Evolutionary conservation across 2,888 invertebrate genomes (phyloP).

Genomic region (Acleris literana): DNA sequence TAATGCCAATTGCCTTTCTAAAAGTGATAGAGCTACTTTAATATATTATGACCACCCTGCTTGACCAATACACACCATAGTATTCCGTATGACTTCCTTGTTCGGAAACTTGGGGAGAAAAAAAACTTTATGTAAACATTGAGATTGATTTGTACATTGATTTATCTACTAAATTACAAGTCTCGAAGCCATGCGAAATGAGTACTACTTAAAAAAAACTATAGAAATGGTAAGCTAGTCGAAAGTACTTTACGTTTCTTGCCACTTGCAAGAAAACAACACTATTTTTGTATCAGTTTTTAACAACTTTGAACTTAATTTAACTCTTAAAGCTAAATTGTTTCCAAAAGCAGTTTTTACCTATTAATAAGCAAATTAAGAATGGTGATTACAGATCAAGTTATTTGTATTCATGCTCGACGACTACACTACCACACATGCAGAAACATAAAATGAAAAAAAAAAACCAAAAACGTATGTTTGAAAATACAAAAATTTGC

Average conservation of each 20-base stretch:
- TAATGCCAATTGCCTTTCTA: background rate
- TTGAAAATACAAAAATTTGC: too few species aligned
- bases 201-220: constrained; percentile 4
- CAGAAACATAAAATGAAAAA: too few species aligned
- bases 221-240: background rate
- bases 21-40: constrained; percentile 26
- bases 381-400: too few species aligned
- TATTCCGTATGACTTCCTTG: constrained; percentile 74
- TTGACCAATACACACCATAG: constrained; percentile 70
- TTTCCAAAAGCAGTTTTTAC: too few species aligned
- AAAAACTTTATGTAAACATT: constrained; percentile 49
- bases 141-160: constrained; percentile 26
- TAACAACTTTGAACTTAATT: too few species aligned
- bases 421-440: too few species aligned
- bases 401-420: too few species aligned
- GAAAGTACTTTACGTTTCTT: background rate
- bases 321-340: too few species aligned
- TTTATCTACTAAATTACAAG: constrained; percentile 37
- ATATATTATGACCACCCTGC: constrained; percentile 40
- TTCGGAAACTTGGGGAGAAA: constrained; percentile 70
- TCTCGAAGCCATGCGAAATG: constrained; percentile 25
- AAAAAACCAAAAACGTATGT: too few species aligned
- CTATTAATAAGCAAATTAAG: too few species aligned
- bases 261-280: too few species aligned
- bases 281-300: too few species aligned